phyloP scores from a whole-genome alignment of 2,888 invertebrate species.

The Oscheius sp. region DNA sequence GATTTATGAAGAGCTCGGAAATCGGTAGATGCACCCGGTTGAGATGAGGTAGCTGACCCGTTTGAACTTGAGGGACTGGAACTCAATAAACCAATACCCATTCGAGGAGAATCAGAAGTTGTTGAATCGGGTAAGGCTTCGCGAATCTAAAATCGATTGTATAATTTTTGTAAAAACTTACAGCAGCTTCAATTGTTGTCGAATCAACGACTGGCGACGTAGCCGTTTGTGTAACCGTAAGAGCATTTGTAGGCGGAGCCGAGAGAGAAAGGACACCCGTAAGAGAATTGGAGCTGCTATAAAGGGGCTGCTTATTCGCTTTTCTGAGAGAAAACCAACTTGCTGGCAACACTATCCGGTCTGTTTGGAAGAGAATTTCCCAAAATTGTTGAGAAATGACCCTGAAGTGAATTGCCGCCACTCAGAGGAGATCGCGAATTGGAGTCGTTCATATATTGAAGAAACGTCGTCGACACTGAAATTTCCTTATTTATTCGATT shows the following conservation, averaged over 20 bases:
- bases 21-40: slow-evolving; percentile 32
- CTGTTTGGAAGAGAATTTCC: slow-evolving; percentile 35
- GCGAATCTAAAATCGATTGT: slow-evolving; percentile 38
- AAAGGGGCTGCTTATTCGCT: slow-evolving; percentile 7
- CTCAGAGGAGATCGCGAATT: slow-evolving; percentile 50
- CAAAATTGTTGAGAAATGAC: slow-evolving; percentile 35
- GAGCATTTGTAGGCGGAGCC: slow-evolving; percentile 41
- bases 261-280: slow-evolving; percentile 44
- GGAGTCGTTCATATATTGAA: slow-evolving; percentile 57
- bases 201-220: slow-evolving; percentile 44
- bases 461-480: slow-evolving; percentile 53
- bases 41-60: slow-evolving; percentile 27
- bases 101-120: slow-evolving; percentile 42
- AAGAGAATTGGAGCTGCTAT: slow-evolving; percentile 50
- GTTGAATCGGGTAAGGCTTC: slow-evolving; percentile 45
- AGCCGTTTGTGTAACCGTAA: slow-evolving; percentile 49
- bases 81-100: not conserved
- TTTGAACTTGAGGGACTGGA: slow-evolving; percentile 27
- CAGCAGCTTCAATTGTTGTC: slow-evolving; percentile 37
- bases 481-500: not conserved
- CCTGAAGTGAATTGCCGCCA: slow-evolving; percentile 26
- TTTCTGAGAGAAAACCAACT: slow-evolving; percentile 37
- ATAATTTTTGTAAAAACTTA: not conserved
- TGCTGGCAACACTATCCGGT: slow-evolving; percentile 50
- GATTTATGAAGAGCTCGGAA: slow-evolving; percentile 30